phyloP scores from a whole-genome alignment of 2,888 invertebrate genomes.

The Caenorhabditis wallacei region DNA sequence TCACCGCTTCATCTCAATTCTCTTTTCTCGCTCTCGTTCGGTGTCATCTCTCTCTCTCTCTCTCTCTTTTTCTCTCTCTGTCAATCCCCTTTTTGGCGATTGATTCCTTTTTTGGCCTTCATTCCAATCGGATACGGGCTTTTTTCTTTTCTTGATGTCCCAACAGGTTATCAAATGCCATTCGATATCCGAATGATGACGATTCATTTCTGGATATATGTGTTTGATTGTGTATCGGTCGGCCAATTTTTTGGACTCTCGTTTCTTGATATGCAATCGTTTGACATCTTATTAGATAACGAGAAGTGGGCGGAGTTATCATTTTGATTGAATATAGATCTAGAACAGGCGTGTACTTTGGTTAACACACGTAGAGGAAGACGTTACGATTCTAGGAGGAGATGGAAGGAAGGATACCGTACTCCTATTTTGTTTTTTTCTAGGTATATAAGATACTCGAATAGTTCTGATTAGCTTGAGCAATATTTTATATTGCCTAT shows the following conservation, averaged over 20 bases:
- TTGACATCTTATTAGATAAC: constrained; percentile 7
- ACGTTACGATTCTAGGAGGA: too few relatives aligned
- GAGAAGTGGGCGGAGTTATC: not conserved
- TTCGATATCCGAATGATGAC: constrained; percentile 23
- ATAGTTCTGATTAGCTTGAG: too few relatives aligned
- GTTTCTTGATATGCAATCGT: constrained; percentile 12
- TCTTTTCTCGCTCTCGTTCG: not conserved
- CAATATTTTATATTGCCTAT: too few relatives aligned
- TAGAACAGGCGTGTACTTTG: not conserved
- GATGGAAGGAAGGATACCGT: too few relatives aligned
- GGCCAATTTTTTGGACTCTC: constrained; percentile 46
- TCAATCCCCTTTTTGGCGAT: constrained; percentile 30
- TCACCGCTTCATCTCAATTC: constrained; percentile 7
- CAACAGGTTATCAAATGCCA: constrained; percentile 62
- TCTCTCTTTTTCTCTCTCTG: too few relatives aligned
- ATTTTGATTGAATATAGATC: not conserved
- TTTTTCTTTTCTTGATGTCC: not conserved
- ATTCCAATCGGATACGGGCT: constrained; percentile 19
- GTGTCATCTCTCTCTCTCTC: not conserved
- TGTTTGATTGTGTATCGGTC: too few relatives aligned
- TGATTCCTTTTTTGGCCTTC: constrained; percentile 41
- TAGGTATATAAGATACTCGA: too few relatives aligned
- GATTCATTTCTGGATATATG: constrained; percentile 13
- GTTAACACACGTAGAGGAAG: too few relatives aligned
- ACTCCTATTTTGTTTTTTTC: too few relatives aligned